A percentile compares a stretch with the other conserved stretches of the same genome.
Conservation (phyloP, 2,113 vertebrate species). For the Hippoglossus stenolepis region DNA sequence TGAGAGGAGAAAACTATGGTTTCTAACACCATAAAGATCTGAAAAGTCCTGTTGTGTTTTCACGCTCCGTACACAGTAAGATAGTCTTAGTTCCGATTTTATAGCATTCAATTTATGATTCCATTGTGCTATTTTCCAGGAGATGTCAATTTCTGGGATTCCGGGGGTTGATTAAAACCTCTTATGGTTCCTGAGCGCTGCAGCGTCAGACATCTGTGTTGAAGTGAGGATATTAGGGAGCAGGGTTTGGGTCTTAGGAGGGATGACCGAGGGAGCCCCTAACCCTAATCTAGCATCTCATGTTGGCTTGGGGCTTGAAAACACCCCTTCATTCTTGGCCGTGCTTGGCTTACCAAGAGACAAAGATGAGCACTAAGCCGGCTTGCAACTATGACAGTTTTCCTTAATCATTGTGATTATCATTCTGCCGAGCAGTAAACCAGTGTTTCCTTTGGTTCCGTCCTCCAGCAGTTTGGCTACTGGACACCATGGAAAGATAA, state of each 20-base stretch:
- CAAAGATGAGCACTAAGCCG: constrained; percentile 63
- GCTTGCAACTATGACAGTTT: constrained; percentile 53
- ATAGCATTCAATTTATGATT: background rate
- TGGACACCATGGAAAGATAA: background rate
- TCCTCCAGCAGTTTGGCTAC: constrained; percentile 12
- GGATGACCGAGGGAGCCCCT: constrained; percentile 52
- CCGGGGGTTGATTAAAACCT: constrained; percentile 25
- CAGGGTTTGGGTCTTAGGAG: constrained; percentile 38
- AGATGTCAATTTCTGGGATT: constrained; percentile 19
- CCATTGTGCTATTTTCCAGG: background rate
- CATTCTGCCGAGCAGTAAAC: constrained; percentile 25
- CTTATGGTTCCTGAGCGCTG: background rate
- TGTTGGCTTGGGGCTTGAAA: constrained; percentile 42
- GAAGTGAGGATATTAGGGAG: constrained; percentile 30
- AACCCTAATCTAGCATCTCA: constrained; percentile 57
- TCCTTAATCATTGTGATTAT: constrained; percentile 63
- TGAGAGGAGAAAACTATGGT: too few relatives aligned
- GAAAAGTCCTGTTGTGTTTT: too few relatives aligned
- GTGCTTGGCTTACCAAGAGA: constrained; percentile 57
- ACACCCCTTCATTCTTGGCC: constrained; percentile 43
- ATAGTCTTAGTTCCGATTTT: too few relatives aligned
- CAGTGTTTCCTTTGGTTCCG: constrained; percentile 19
- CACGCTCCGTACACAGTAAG: too few relatives aligned
- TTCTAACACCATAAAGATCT: too few relatives aligned
- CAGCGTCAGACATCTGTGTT: constrained; percentile 45